These are phyloP conservation scores for human (Homo sapiens) DNA, from an alignment of 2,113 vertebrate species.

Conservation along the genomic window DNA sequence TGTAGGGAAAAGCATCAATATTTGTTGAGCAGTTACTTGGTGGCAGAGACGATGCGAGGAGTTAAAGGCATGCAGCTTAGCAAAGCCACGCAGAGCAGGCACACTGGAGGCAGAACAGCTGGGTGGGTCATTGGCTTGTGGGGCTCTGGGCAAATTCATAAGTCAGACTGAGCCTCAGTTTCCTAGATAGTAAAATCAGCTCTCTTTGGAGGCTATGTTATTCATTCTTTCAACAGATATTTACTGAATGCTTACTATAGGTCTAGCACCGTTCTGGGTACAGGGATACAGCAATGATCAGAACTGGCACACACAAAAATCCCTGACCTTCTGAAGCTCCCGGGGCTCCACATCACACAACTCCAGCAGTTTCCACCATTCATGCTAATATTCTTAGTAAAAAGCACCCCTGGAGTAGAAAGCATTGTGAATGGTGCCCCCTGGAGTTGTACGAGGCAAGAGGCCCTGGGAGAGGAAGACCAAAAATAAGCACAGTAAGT, in stretches of 20 bases:
- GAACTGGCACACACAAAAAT: neutral
- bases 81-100: neutral
- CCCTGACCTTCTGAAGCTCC: neutral
- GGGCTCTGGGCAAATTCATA: neutral
- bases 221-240: slow-evolving; percentile 18
- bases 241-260: neutral
- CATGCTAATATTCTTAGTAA: neutral
- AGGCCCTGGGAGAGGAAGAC: neutral
- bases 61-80: neutral
- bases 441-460: neutral
- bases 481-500: neutral
- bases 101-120: neutral
- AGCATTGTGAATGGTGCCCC: neutral
- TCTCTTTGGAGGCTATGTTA: neutral
- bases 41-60: neutral
- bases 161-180: neutral
- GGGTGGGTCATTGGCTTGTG: neutral
- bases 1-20: neutral
- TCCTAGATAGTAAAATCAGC: neutral
- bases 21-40: neutral
- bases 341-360: neutral
- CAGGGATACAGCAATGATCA: neutral
- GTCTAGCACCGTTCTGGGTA: neutral
- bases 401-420: neutral
- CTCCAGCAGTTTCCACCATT: neutral